Percentiles rank a stretch among this genome's conserved stretches.
Evolutionary conservation across 2,797 vertebrate species (phyloP).

Genomic region (Neosalanx taihuensis): DNA sequence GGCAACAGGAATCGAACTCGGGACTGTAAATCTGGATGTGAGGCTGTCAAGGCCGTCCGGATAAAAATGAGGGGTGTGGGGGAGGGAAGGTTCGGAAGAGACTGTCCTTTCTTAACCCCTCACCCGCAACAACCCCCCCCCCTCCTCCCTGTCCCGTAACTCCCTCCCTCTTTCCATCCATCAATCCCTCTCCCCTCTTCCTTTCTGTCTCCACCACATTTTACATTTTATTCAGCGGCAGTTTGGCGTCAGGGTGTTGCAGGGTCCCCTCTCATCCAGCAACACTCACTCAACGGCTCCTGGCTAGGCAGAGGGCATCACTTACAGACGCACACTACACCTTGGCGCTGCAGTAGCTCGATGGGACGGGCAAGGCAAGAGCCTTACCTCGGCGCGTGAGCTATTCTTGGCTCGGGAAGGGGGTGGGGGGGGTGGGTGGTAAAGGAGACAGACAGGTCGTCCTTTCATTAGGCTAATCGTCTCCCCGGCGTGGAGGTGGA

Average conservation of each 20-base stretch:
- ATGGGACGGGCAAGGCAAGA: slow-evolving; percentile 16
- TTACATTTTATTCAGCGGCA: slow-evolving; percentile 28
- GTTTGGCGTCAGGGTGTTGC: slow-evolving; percentile 42
- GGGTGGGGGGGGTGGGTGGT: background rate
- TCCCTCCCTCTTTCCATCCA: slow-evolving; percentile 25
- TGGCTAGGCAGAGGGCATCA: slow-evolving; percentile 28
- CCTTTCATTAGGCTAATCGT: slow-evolving; percentile 67
- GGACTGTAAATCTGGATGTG: slow-evolving; percentile 49
- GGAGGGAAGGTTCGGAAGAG: slow-evolving; percentile 12
- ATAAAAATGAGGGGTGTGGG: slow-evolving; percentile 50
- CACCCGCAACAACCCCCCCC: background rate
- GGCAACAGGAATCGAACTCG: slow-evolving; percentile 12
- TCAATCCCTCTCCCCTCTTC: background rate
- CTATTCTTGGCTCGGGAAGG: slow-evolving; percentile 43
- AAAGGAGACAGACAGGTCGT: slow-evolving; percentile 26
- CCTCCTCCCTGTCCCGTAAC: background rate
- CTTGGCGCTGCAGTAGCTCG: slow-evolving; percentile 10
- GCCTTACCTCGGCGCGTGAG: slow-evolving; percentile 7
- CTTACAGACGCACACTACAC: slow-evolving; percentile 13
- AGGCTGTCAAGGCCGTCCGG: slow-evolving; percentile 45
- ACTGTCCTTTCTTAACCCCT: slow-evolving; percentile 36
- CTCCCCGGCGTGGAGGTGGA: slow-evolving; percentile 56
- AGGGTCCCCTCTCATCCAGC: slow-evolving; percentile 47
- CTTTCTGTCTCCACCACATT: background rate
- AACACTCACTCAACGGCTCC: slow-evolving; percentile 37